Evolutionary conservation across 2,888 invertebrate genomes (phyloP).

Genomic region (Patella pellucida): DNA sequence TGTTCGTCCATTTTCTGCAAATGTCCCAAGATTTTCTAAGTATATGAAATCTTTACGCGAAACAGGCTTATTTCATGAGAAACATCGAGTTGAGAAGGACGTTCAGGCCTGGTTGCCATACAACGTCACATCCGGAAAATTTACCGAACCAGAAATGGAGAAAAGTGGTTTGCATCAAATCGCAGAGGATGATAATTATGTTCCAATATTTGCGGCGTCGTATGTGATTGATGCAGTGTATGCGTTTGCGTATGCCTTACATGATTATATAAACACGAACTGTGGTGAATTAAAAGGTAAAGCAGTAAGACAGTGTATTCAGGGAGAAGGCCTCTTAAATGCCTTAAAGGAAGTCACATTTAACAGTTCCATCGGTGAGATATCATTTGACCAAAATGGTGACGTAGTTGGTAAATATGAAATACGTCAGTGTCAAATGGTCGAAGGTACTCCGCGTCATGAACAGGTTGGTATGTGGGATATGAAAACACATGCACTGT

Average conservation of each 20-base stretch:
- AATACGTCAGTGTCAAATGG: constrained; percentile 49
- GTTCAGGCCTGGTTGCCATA: constrained; percentile 12
- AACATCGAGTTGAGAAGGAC: background rate
- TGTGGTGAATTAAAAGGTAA: constrained; percentile 39
- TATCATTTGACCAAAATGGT: constrained; percentile 57
- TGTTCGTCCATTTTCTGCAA: constrained; percentile 32
- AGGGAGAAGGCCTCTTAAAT: constrained; percentile 39
- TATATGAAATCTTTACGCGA: constrained; percentile 20
- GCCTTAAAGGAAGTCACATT: constrained; percentile 46
- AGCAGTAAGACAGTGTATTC: constrained; percentile 41
- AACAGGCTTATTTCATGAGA: background rate
- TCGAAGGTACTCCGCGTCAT: constrained; percentile 7
- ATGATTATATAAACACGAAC: constrained; percentile 41
- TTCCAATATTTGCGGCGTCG: constrained; percentile 37
- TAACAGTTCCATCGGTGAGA: constrained; percentile 48
- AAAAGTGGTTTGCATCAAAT: background rate
- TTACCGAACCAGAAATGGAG: background rate
- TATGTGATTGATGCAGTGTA: constrained; percentile 50
- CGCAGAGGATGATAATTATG: constrained; percentile 16
- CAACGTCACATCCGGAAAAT: background rate
- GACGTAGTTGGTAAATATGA: constrained; percentile 56
- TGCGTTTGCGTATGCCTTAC: constrained; percentile 49
- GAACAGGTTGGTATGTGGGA: constrained; percentile 53
- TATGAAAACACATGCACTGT: constrained; percentile 40
- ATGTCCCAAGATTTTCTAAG: constrained; percentile 22